Base-by-base conservation (phyloP, 2,113 vertebrate species). In the Galeopterus variegatus region DNA sequence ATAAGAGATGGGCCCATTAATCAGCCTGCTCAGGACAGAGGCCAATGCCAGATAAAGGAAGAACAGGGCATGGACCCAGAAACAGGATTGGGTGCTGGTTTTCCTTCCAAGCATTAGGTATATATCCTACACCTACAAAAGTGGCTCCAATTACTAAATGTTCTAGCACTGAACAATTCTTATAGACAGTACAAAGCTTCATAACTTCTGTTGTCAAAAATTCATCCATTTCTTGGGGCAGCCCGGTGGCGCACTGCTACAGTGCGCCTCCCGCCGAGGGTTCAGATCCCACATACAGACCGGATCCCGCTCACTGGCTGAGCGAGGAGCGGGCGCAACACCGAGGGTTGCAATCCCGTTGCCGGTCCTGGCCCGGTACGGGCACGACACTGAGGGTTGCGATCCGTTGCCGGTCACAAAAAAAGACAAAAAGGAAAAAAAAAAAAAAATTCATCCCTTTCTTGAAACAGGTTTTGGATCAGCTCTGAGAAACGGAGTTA, bases 381-480 rank as follows among this genome's bases (percentile, higher is more conserved):
- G n/a, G n/a, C n/a, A n/a, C n/a, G n/a, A n/a, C n/a, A n/a, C n/a
- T n/a, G n/a, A n/a, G n/a, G n/a, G n/a, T n/a, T n/a, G n/a, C n/a
- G n/a, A n/a, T n/a, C n/a, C n/a, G n/a, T n/a, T n/a, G n/a, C n/a
- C n/a, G n/a, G n/a, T n/a, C n/a, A n/a, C n/a, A n/a, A n/a, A n/a
- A n/a, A n/a, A n/a, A n/a, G n/a, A n/a, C n/a, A n/a, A n/a, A n/a
- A n/a, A n/a, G n/a, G n/a, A n/a, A n/a, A n/a, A n/a, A n/a, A n/a
- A n/a, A n/a, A n/a, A n/a, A n/a, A n/a, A n/a, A n/a, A n/a, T n/a
- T n/a, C n/a, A n/a, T n/a, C n/a, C n/a, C n/a, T 93, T 96, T 95
- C 90, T 97, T 93, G 33, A 97, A 93, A 93, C 69, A 81, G 24
- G 58, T 94, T 95, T 96, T 97, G 92, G 87, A 95, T 93, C 87